Percentiles rank a stretch among this genome's conserved stretches.
phyloP scores from a whole-genome alignment of 1,140 invertebrate species.

The Tetramorium alpestre region DNA sequence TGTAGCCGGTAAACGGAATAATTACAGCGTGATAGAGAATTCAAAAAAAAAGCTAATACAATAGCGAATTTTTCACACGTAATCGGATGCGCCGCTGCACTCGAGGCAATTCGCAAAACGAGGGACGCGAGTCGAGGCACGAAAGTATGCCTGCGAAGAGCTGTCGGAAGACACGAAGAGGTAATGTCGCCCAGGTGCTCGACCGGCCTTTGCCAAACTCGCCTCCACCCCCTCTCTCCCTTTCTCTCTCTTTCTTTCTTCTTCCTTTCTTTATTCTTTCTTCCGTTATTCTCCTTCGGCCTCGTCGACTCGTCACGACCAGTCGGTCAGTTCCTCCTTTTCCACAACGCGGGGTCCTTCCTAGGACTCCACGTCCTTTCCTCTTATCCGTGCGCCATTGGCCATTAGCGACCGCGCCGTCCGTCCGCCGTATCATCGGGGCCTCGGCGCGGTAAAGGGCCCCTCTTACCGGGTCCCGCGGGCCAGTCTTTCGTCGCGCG shows the following conservation, averaged over 20 bases:
- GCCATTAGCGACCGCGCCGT: constrained; percentile 76
- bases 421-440: constrained; percentile 73
- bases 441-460: constrained; percentile 71
- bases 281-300: constrained; percentile 49
- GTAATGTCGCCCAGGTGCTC: constrained; percentile 78
- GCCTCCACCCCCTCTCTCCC: constrained; percentile 57
- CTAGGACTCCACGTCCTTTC: constrained; percentile 69
- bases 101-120: neutral
- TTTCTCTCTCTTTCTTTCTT: constrained; percentile 15
- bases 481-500: constrained; percentile 73
- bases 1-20: neutral
- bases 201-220: constrained; percentile 75
- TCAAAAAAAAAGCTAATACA: neutral
- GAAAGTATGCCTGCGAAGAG: neutral
- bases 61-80: constrained; percentile 1
- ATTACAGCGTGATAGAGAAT: neutral
- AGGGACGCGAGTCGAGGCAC: neutral
- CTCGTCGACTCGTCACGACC: constrained; percentile 45
- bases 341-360: constrained; percentile 59
- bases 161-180: constrained; percentile 67
- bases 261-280: constrained; percentile 30
- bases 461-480: constrained; percentile 67
- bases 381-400: constrained; percentile 76
- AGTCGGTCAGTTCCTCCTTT: constrained; percentile 58
- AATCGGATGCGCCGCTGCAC: neutral